Base-by-base conservation (phyloP, 2,797 vertebrate genomes). In the Pseudochromis fuscus region DNA sequence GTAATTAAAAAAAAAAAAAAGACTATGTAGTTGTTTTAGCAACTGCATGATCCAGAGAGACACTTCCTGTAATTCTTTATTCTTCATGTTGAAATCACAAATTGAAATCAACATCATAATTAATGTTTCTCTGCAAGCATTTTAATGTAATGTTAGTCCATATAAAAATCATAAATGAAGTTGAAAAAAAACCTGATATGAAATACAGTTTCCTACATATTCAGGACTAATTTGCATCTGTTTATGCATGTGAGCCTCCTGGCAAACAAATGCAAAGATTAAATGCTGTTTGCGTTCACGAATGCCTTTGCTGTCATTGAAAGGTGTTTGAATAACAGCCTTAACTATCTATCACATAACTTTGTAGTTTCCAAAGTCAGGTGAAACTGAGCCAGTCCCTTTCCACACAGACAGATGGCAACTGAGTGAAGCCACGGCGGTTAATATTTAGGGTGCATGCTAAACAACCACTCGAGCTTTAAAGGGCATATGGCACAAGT, bases 401-500 rank as follows among this genome's bases (percentile, higher is more conserved):
- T 40, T 68, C 35, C 52, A 46, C 56, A 63, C 19, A 72, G 82
- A 85, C 91, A 93, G 89, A 91, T 91, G 91, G 87, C 72, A 62
- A 81, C 55, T 71, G 72, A 79, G 71, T 69, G 84, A 87, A 75
- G 77, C 73, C 21, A 4, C 10, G 57, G 67, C 82, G 83, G 80
- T 84, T 90, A 84, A 88, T 86, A 89, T 86, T 90, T 88, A 84
- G 74, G 78, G 59, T 87, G 82, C 78, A 87, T 81, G 83, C 75
- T 84, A 83, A 88, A 85, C 61, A 60, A 82, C 85, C 82, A 71
- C 67, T 86, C 33, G 52, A 88, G 88, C 83, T 91, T 87, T 89
- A 81, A 89, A 88, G 87, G 87, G 85, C 88, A 91, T 90, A 90
- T 88, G 86, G 91, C 82, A 75, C 64, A 52, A 87, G 67, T 85